Conservation (phyloP, 2,113 vertebrate species). For the Bostrychus sinensis region DNA sequence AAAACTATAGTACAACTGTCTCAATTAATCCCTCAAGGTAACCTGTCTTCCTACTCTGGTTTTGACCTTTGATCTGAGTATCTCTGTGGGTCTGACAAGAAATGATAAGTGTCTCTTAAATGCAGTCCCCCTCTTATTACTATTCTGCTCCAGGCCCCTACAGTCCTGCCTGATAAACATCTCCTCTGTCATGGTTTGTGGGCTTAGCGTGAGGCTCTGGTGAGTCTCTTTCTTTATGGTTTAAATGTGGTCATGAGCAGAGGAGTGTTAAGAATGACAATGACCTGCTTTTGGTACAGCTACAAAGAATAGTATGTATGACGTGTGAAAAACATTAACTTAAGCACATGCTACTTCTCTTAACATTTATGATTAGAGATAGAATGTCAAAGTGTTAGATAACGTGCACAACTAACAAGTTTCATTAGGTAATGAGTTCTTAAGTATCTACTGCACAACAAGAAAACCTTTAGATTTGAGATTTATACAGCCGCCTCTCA, state of each 20-base stretch:
- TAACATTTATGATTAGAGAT: neutral
- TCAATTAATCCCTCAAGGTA: too few relatives aligned
- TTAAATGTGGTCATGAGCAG: neutral
- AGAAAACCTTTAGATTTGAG: too few relatives aligned
- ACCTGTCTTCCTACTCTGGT: neutral
- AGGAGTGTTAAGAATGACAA: slow-evolving; percentile 6
- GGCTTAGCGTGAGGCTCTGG: neutral
- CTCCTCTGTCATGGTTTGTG: slow-evolving; percentile 10
- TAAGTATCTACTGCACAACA: too few relatives aligned
- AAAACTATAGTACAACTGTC: too few relatives aligned
- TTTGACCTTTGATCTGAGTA: slow-evolving; percentile 18
- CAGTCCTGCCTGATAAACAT: neutral
- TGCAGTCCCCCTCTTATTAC: slow-evolving; percentile 17
- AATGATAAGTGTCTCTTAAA: slow-evolving; percentile 8
- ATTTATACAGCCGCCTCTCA: neutral
- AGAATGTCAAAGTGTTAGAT: neutral
- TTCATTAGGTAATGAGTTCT: neutral
- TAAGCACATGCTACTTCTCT: too few relatives aligned
- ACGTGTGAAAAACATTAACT: neutral
- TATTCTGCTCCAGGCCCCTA: slow-evolving; percentile 4
- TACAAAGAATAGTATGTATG: neutral
- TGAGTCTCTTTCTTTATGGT: slow-evolving; percentile 2
- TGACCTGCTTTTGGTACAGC: slow-evolving; percentile 1
- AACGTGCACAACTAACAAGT: neutral
- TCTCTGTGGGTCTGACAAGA: slow-evolving; percentile 22